A percentile compares a stretch with the other conserved stretches of the same genome.
Conservation (phyloP, 2,113 vertebrate genomes). For the Phaethon lepturus region DNA sequence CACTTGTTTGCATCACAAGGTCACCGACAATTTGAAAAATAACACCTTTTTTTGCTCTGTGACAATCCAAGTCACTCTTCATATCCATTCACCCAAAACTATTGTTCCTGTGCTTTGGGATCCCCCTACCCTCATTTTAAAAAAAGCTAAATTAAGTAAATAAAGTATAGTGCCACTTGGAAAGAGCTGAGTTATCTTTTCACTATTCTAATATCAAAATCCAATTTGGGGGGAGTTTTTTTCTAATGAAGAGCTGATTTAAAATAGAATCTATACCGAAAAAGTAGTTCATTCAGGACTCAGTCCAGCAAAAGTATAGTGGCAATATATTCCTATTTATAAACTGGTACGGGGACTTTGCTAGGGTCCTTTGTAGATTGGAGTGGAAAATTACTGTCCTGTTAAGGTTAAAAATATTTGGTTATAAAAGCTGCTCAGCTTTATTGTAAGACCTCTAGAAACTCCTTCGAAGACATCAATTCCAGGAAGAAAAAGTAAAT, state of each 20-base stretch:
- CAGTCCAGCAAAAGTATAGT: neutral
- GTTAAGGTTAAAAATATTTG: neutral
- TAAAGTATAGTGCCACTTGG: neutral
- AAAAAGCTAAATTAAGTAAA: neutral
- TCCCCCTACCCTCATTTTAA: neutral
- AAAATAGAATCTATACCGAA: neutral
- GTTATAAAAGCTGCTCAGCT: neutral
- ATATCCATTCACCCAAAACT: neutral
- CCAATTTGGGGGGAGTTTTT: neutral
- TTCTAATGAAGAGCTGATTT: neutral
- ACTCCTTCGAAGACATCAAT: neutral
- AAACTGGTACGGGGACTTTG: neutral
- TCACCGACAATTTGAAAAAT: neutral
- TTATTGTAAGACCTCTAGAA: neutral
- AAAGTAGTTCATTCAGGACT: neutral
- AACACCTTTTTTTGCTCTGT: neutral
- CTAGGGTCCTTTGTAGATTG: neutral
- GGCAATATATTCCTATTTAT: neutral
- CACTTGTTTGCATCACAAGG: neutral
- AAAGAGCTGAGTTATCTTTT: neutral
- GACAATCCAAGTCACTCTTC: neutral
- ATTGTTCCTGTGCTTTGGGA: neutral
- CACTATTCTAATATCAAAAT: neutral
- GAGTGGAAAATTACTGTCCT: neutral
- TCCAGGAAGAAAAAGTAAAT: neutral